Conservation (phyloP, 2,113 vertebrate genomes). For the Urocynchramus pylzowi region DNA sequence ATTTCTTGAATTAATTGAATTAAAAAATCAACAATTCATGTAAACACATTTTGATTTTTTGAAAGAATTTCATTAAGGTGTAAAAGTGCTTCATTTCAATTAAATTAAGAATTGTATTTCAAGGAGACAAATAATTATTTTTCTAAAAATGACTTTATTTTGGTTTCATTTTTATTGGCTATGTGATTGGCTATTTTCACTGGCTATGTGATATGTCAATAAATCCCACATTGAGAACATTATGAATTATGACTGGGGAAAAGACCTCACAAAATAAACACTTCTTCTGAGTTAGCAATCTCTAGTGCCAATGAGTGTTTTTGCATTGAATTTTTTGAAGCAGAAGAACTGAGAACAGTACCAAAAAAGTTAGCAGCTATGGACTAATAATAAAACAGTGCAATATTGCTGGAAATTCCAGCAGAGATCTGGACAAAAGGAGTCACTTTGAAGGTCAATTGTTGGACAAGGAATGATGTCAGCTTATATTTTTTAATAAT, state of each 20-base stretch:
- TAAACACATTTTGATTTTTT: background rate
- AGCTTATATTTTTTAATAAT: background rate
- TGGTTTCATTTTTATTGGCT: background rate
- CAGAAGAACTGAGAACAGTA: background rate
- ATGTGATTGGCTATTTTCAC: too few species aligned
- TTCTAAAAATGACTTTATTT: background rate
- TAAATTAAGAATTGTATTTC: background rate
- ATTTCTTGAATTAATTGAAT: background rate
- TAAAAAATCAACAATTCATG: background rate
- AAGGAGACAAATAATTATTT: background rate
- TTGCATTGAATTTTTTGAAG: background rate
- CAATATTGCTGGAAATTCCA: background rate
- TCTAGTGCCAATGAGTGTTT: background rate
- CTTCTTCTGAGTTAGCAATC: background rate
- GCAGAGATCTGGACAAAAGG: background rate
- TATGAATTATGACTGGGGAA: background rate
- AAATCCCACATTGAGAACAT: background rate
- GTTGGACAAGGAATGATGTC: background rate
- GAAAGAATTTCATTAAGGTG: background rate
- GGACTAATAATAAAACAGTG: background rate
- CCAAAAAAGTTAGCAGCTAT: background rate
- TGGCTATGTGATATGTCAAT: background rate
- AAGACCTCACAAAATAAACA: background rate
- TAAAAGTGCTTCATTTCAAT: background rate
- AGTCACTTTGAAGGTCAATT: background rate